These are phyloP conservation scores for Chionoecetes opilio DNA, from an alignment of 1,140 invertebrate genomes.

Conservation along the genomic window DNA sequence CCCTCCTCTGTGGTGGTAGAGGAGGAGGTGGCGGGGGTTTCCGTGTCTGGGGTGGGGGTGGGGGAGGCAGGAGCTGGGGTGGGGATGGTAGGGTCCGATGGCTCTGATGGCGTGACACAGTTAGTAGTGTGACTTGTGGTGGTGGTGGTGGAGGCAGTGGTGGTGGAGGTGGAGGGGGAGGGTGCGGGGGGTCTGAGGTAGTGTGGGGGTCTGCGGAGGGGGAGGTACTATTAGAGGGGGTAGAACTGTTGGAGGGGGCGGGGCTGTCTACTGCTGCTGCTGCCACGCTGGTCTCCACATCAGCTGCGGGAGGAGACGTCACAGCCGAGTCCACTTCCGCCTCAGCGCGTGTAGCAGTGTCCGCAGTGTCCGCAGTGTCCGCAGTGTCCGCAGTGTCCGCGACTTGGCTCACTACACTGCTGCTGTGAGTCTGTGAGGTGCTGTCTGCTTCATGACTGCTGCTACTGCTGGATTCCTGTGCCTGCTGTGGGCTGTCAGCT, in stretches of 20 bases:
- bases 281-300: neutral
- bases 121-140: conserved; percentile 33
- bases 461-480: neutral
- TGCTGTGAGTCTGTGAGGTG: conserved; percentile 57
- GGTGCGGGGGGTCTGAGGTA: conserved; percentile 46
- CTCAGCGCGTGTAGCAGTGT: neutral
- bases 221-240: neutral
- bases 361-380: neutral
- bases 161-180: conserved; percentile 10
- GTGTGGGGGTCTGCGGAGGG: conserved; percentile 44
- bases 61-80: neutral
- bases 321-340: neutral
- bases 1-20: conserved; percentile 38
- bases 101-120: neutral
- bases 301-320: conserved; percentile 13
- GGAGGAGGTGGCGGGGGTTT: neutral
- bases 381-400: neutral
- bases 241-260: conserved; percentile 45
- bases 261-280: neutral
- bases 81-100: neutral
- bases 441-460: conserved; percentile 72
- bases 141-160: neutral
- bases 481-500: neutral
- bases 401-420: neutral
- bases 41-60: neutral